A percentile compares a stretch with the other conserved stretches of the same genome.
These are phyloP conservation scores for Clarias magur DNA, from an alignment of 2,113 vertebrate species.

Conservation along the genomic window DNA sequence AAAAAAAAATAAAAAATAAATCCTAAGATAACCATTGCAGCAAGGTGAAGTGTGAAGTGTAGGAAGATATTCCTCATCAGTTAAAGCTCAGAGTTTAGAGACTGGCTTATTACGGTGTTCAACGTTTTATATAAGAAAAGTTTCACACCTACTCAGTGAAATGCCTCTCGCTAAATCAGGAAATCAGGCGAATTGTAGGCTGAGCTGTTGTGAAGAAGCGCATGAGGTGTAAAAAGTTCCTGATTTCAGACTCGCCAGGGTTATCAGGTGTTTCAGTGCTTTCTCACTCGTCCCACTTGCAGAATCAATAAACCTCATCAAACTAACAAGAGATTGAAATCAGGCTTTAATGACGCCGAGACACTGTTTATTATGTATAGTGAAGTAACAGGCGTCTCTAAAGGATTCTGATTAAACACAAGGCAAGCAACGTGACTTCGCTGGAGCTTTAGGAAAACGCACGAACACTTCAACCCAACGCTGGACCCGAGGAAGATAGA, in stretches of 20 bases:
- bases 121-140: conserved; percentile 8
- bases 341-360: conserved; percentile 53
- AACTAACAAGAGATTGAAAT: conserved; percentile 24
- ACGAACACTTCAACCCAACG: too few species aligned
- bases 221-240: neutral
- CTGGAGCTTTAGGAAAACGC: neutral
- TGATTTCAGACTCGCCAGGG: neutral
- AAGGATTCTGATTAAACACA: neutral
- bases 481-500: neutral
- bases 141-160: conserved; percentile 7
- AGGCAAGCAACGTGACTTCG: neutral
- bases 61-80: conserved; percentile 11
- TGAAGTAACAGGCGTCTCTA: neutral
- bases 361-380: conserved; percentile 51
- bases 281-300: conserved; percentile 12
- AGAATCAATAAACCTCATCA: conserved; percentile 26
- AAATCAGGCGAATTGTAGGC: neutral
- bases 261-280: conserved; percentile 8
- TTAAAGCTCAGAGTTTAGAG: neutral
- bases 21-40: neutral
- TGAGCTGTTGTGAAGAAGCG: neutral
- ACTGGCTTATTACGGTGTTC: too few species aligned
- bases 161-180: neutral
- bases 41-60: neutral
- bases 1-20: neutral